Evolutionary conservation across 2,113 vertebrate genomes (phyloP).

Genomic region (Corydoras maculifer): DNA sequence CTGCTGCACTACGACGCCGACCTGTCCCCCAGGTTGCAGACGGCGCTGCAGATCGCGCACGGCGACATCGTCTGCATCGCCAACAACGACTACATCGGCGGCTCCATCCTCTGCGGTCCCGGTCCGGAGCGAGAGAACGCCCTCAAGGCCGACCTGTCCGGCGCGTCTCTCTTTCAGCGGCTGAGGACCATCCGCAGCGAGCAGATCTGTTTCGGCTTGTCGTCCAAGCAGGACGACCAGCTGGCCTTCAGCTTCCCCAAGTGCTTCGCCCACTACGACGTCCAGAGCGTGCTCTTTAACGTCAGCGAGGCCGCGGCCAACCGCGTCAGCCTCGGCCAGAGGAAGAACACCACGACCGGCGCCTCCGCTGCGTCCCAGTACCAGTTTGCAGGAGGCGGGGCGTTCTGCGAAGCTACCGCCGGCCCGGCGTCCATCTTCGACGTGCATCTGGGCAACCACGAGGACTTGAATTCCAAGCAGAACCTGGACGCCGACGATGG

Average conservation of each 20-base stretch:
- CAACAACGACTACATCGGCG: constrained; percentile 82
- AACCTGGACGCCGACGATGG: constrained; percentile 89
- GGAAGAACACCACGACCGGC: constrained; percentile 92
- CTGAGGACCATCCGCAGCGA: constrained; percentile 86
- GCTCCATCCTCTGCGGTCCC: constrained; percentile 73
- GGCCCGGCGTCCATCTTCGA: constrained; percentile 67
- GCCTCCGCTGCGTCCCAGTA: constrained; percentile 88
- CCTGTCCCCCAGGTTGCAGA: constrained; percentile 85
- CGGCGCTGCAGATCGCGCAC: constrained; percentile 85
- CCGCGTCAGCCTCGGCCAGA: constrained; percentile 75
- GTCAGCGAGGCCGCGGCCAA: constrained; percentile 88
- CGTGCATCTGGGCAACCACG: constrained; percentile 85
- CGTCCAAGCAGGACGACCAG: constrained; percentile 74
- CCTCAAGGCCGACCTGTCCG: constrained; percentile 80
- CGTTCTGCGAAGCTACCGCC: constrained; percentile 26
- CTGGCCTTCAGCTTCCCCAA: constrained; percentile 84
- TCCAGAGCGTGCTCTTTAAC: constrained; percentile 93
- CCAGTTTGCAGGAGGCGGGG: constrained; percentile 45
- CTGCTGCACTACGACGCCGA: constrained; percentile 76
- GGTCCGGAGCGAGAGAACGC: constrained; percentile 81
- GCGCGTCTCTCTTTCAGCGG: constrained; percentile 86
- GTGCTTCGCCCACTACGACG: constrained; percentile 94
- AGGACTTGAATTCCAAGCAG: constrained; percentile 90
- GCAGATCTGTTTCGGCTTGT: constrained; percentile 78
- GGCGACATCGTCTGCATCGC: constrained; percentile 87